Conservation (phyloP, 2,888 invertebrate genomes). For the Hesperia comma region DNA sequence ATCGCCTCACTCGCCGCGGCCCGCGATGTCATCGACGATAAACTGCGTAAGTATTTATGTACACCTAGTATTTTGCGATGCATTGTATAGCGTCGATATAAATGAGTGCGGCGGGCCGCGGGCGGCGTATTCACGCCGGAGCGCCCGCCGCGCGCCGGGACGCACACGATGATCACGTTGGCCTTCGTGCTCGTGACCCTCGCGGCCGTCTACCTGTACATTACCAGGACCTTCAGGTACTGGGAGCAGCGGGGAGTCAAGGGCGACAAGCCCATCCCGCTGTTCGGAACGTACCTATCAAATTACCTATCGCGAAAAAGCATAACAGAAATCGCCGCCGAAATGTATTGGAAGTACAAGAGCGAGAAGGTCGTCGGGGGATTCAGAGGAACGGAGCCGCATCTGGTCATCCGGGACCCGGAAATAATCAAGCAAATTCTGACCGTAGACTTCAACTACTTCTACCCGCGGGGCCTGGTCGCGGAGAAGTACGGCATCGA, state of each 20-base stretch:
- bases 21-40: too few relatives aligned
- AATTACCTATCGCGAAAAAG: constrained; percentile 51
- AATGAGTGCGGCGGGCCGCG: not conserved
- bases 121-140: not conserved
- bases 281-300: constrained; percentile 53
- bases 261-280: constrained; percentile 54
- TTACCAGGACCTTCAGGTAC: constrained; percentile 57
- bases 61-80: not conserved
- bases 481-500: constrained; percentile 54
- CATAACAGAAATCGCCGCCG: constrained; percentile 51
- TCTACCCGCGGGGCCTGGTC: constrained; percentile 56
- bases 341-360: constrained; percentile 59
- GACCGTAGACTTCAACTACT: constrained; percentile 54
- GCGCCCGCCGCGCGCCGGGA: not conserved
- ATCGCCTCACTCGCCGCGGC: too few relatives aligned
- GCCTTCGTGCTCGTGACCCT: constrained; percentile 38
- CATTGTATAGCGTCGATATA: constrained; percentile 12
- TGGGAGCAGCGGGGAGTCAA: constrained; percentile 57
- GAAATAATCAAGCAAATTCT: constrained; percentile 55
- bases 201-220: constrained; percentile 51
- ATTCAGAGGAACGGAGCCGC: constrained; percentile 51
- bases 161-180: constrained; percentile 20
- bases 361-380: constrained; percentile 59
- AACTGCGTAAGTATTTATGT: too few relatives aligned
- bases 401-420: constrained; percentile 59